These are phyloP conservation scores for Chondrilla cf. caribensis DNA, from an alignment of 37 sponge, comb jelly and placozoan species.

Conservation along the genomic window DNA sequence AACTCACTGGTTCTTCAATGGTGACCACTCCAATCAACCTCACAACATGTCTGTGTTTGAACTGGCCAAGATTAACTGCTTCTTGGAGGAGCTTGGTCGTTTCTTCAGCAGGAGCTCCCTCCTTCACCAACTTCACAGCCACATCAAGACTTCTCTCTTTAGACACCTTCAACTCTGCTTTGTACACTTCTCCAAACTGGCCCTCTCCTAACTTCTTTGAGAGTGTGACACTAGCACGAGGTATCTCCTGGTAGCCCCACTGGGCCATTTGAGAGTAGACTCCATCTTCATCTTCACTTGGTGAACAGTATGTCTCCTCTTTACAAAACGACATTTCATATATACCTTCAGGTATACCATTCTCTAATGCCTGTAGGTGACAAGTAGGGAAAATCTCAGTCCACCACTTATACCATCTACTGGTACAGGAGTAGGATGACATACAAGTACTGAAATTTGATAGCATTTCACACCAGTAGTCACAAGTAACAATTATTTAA, in stretches of 20 bases:
- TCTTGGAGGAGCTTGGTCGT: neutral
- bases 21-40: constrained; percentile 4
- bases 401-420: too few relatives aligned
- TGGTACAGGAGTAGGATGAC: too few relatives aligned
- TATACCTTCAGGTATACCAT: too few relatives aligned
- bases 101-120: constrained; percentile 7
- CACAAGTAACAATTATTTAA: too few relatives aligned
- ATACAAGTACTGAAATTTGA: too few relatives aligned
- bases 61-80: neutral
- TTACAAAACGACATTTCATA: too few relatives aligned
- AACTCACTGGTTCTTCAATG: neutral
- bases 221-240: neutral
- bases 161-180: neutral
- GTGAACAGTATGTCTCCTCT: neutral
- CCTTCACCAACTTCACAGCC: constrained; percentile 15
- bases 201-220: constrained; percentile 7
- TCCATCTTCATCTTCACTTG: neutral
- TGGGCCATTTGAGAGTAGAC: neutral
- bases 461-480: too few relatives aligned
- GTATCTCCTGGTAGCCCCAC: neutral
- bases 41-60: constrained; percentile 22
- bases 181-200: constrained; percentile 11
- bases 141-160: neutral
- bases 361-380: too few relatives aligned
- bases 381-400: too few relatives aligned